Evolutionary conservation across 1,140 invertebrate genomes (phyloP), one percentile per base, ranked within the genome.

Genomic region (Potamilus streckersoni): DNA sequence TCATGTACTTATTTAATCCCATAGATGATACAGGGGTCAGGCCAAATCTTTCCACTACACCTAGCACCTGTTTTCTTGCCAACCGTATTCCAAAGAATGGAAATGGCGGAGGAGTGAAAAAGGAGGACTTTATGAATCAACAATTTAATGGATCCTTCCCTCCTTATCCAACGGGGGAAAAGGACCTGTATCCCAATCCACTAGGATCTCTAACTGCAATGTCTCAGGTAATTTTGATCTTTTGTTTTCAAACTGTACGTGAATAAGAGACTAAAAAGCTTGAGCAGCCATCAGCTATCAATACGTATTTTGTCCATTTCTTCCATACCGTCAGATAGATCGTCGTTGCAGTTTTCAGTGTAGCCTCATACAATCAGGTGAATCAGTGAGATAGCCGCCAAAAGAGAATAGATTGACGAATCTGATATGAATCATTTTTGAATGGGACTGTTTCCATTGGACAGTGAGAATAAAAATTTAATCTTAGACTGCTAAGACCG

Each of bases 1-100:
- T 49, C 38, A 38, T 19, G 49, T 59, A 63, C 55, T 73, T 62
- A 56, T 69, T 49, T 49, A 49, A 49, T 49, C 11, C 0, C 11
- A 49, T 49, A 88, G 87, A 88, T 49, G 85, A 87, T 55, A 79
- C 65, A 12, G 85, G 85, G 8, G 31, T 79, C 2, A 80, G 85
- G 15, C 86, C 82, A 12, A 84, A 81, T 58, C 79, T 88, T 5
- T 81, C 82, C 14, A 84, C 84, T 49, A 80, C 85, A 23, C 84
- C 87, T 4, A 83, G 87, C 23, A 88, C 86, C 5, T 88, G 87
- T 69, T 88, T 88, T 69, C 80, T 88, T 23, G 87, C 86, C 57
- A 85, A 83, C 56, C 70, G 70, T 17, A 67, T 72, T 38, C n/a
- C 75, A n/a, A 77, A 77, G 58, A 49, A 56, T 49, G 69, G 17